These are phyloP conservation scores for Thalpophila matura DNA, from an alignment of 2,888 invertebrate species.

Conservation along the genomic window DNA sequence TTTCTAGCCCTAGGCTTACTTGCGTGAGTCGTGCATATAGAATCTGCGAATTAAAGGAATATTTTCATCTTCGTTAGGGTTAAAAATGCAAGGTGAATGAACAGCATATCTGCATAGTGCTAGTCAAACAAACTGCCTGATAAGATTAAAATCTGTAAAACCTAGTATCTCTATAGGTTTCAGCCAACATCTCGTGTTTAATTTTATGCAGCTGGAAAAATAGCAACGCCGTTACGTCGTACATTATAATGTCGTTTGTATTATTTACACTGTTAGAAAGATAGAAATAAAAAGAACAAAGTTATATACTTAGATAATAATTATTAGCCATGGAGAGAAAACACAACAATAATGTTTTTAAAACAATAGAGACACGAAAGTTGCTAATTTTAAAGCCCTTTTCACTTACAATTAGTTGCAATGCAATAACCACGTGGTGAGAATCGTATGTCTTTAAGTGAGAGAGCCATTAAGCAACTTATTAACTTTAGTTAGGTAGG, in stretches of 20 bases:
- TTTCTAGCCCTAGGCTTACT: too few relatives aligned
- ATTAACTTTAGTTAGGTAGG: not conserved
- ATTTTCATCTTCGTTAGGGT: not conserved
- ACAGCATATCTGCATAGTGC: constrained; percentile 30
- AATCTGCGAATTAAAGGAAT: too few relatives aligned
- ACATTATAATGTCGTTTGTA: too few relatives aligned
- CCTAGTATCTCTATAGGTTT: constrained; percentile 24
- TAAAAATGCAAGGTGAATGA: constrained; percentile 43
- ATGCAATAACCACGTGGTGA: not conserved
- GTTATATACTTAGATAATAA: not conserved
- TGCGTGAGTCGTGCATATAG: too few relatives aligned
- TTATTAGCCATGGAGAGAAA: too few relatives aligned
- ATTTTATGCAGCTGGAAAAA: too few relatives aligned
- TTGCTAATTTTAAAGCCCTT: not conserved
- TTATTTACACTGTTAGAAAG: constrained; percentile 7
- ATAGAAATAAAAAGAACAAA: not conserved
- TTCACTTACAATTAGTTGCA: not conserved
- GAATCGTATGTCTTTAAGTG: not conserved
- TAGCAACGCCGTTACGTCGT: constrained; percentile 14
- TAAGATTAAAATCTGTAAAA: constrained; percentile 38
- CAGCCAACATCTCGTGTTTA: not conserved
- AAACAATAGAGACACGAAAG: not conserved
- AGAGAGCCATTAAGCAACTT: too few relatives aligned
- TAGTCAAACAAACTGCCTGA: constrained; percentile 23
- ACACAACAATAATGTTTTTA: not conserved